These are phyloP conservation scores for Fratercula arctica DNA, from an alignment of 2,797 vertebrate species.

Conservation along the genomic window DNA sequence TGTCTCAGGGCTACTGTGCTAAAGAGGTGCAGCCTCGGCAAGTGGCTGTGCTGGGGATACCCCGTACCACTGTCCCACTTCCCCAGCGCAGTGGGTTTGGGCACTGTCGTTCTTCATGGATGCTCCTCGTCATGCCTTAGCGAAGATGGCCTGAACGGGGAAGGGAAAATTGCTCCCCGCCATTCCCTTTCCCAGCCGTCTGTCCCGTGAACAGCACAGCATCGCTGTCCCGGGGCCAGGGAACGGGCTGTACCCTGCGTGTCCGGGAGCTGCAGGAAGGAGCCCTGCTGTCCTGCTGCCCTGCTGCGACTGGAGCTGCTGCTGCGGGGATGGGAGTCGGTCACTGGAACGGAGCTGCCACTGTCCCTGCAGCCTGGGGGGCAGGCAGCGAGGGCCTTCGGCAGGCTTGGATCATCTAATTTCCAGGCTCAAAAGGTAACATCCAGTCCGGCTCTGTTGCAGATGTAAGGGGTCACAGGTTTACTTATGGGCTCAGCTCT, in stretches of 20 bases:
- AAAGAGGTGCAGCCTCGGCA: background rate
- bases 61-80: rapidly evolving
- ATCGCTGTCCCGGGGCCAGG: background rate
- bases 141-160: background rate
- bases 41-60: rapidly evolving
- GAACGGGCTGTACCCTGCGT: background rate
- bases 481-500: background rate
- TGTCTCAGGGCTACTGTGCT: background rate
- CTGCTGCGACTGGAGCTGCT: background rate
- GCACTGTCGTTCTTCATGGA: rapidly evolving
- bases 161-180: background rate
- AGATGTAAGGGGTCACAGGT: rapidly evolving
- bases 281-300: background rate
- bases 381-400: background rate
- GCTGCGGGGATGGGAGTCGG: rapidly evolving
- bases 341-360: background rate
- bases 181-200: background rate
- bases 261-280: rapidly evolving
- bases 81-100: background rate
- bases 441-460: background rate
- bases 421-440: rapidly evolving
- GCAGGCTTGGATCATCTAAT: background rate
- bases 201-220: rapidly evolving
- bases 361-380: background rate
- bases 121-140: background rate